These are phyloP conservation scores for Andrena fulva DNA, from an alignment of 2,888 invertebrate species.

Conservation along the genomic window DNA sequence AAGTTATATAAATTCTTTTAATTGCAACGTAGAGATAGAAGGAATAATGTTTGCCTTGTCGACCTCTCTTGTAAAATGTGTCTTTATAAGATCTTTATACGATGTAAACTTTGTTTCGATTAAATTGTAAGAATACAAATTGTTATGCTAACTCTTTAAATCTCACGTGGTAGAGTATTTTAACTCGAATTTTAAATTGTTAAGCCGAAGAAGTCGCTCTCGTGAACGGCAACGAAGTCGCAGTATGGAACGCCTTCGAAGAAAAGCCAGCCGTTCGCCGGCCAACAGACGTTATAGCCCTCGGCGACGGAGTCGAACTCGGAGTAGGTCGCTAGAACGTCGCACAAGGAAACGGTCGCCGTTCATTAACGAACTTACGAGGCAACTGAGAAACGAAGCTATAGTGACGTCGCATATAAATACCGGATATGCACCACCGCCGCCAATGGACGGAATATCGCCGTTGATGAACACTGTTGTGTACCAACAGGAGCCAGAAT, in stretches of 20 bases:
- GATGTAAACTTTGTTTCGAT: slow-evolving; percentile 8
- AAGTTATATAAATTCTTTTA: slow-evolving; percentile 16
- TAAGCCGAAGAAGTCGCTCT: slow-evolving; percentile 80
- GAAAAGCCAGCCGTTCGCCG: slow-evolving; percentile 81
- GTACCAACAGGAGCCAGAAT: slow-evolving; percentile 55
- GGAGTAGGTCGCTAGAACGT: slow-evolving; percentile 76
- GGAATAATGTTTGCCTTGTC: slow-evolving; percentile 7
- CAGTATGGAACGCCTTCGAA: slow-evolving; percentile 75
- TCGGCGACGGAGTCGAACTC: slow-evolving; percentile 73
- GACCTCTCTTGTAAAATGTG: slow-evolving; percentile 10
- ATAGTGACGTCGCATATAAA: slow-evolving; percentile 59
- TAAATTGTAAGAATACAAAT: slow-evolving; percentile 27
- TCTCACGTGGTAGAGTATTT: slow-evolving; percentile 33
- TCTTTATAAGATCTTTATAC: slow-evolving; percentile 9
- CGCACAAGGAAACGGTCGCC: slow-evolving; percentile 81
- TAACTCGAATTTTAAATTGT: slow-evolving; percentile 66
- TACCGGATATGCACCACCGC: slow-evolving; percentile 50
- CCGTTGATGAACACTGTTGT: slow-evolving; percentile 57
- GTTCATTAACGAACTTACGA: slow-evolving; percentile 82
- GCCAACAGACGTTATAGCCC: slow-evolving; percentile 71
- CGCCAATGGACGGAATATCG: slow-evolving; percentile 71
- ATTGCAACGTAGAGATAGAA: slow-evolving; percentile 23
- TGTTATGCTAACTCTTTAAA: slow-evolving; percentile 1
- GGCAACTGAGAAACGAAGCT: slow-evolving; percentile 79
- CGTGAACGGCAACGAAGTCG: slow-evolving; percentile 79